phyloP scores from a whole-genome alignment of 1,140 invertebrate species.

The Sitophilus oryzae region DNA sequence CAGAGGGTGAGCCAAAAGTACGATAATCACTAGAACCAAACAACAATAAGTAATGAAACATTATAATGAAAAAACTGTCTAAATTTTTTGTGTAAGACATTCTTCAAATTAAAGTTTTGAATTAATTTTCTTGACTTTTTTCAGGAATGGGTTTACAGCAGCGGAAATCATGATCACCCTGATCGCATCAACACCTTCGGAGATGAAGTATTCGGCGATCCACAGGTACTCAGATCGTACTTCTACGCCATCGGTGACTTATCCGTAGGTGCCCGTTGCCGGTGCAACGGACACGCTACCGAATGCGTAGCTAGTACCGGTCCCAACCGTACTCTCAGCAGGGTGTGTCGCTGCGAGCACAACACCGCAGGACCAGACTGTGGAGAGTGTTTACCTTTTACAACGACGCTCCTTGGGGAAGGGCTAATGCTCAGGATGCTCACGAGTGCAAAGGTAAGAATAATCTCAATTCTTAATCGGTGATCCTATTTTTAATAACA shows the following conservation, averaged over 20 bases:
- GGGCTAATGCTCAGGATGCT: constrained; percentile 78
- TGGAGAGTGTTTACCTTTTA: constrained; percentile 90
- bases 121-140: too few species aligned
- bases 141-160: constrained; percentile 96
- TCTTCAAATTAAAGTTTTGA: too few species aligned
- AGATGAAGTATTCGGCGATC: constrained; percentile 93
- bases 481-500: too few species aligned
- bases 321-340: constrained; percentile 38
- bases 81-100: too few species aligned
- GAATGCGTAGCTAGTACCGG: constrained; percentile 70
- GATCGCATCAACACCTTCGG: constrained; percentile 95
- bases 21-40: too few species aligned
- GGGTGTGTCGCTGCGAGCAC: constrained; percentile 86
- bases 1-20: too few species aligned
- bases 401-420: constrained; percentile 91
- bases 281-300: constrained; percentile 96
- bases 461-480: too few species aligned
- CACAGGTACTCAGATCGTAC: constrained; percentile 88
- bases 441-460: constrained; percentile 91
- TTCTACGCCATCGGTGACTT: constrained; percentile 98
- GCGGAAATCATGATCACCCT: constrained; percentile 86
- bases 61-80: too few species aligned
- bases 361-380: constrained; percentile 91
- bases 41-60: too few species aligned
- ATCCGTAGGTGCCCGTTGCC: constrained; percentile 92